Evolutionary conservation across 2,888 invertebrate species (phyloP), one percentile per base, ranked within the genome.

Genomic region (Heterodera filipjevi): DNA sequence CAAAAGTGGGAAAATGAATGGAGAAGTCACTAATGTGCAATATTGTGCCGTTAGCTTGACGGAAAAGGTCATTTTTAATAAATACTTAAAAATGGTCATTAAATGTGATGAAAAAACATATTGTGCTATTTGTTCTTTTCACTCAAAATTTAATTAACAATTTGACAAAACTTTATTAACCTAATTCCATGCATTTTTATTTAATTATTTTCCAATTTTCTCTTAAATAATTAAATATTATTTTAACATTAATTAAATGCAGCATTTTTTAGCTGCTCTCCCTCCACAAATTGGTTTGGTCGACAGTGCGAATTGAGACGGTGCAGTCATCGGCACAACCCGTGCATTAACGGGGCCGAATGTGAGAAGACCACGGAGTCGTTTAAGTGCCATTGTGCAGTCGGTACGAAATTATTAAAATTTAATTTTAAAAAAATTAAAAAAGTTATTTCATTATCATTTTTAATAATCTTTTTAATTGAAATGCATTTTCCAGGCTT

Each of bases 311-410:
- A 75, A 75, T 59, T 75, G 66, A 64, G 75, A 32, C 30, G 75
- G 32, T 75, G 75, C 49, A 49, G 32, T 12, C 66, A 32, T n/a
- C 75, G 46, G 66, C 59, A 79, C 49, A 79, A 79, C 32, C 79
- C 79, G 27, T 79, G 79, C 39, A 30, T 66, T 27, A 79, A 79
- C 73, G 77, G 46, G 1, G 79, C 66, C 27, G 46, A 46, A 12
- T 79, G 79, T 66, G 79, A 79, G 77, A 79, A 79, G 73, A 77
- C 77, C 32, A 66, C 32, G 30, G 66, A 77, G 39, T 71, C 79
- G 30, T 79, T 77, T 49, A 71, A 46, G 22, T 79, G 79, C 73
- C 79, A 79, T 53, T 79, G 79, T 66, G 49, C 71, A 14, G 49
- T 71, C 32, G 79, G 79, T 79, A 22, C 35, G 70, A 46, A 16